Percentiles rank a stretch among this genome's conserved stretches.
phyloP scores from a whole-genome alignment of 2,797 vertebrate genomes.

The Hippopotamyrus pictus region DNA sequence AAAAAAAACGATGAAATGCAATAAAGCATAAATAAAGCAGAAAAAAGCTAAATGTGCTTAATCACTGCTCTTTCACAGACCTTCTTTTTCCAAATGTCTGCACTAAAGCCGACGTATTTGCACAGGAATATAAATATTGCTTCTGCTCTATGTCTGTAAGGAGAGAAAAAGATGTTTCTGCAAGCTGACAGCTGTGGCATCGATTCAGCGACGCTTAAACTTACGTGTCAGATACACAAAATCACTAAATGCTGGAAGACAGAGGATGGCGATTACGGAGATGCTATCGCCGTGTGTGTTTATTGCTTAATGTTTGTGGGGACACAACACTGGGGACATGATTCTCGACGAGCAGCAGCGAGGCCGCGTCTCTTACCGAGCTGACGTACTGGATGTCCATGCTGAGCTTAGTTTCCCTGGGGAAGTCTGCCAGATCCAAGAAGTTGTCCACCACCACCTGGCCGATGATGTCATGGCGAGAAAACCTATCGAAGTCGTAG shows the following conservation, averaged over 20 bases:
- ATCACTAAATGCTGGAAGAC: slow-evolving; percentile 14
- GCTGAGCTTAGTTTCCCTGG: slow-evolving; percentile 90
- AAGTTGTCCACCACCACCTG: slow-evolving; percentile 98
- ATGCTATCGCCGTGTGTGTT: not conserved
- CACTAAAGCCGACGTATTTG: not conserved
- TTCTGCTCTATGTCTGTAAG: not conserved
- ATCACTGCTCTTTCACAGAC: not conserved
- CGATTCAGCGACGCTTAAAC: slow-evolving; percentile 13
- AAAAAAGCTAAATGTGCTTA: not conserved
- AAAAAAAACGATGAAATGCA: not conserved
- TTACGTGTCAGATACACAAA: slow-evolving; percentile 16
- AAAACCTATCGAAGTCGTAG: slow-evolving; percentile 97
- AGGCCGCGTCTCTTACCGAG: slow-evolving; percentile 74
- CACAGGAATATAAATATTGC: not conserved
- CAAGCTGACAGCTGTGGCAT: not conserved
- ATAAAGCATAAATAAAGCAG: not conserved
- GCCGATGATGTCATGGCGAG: slow-evolving; percentile 93
- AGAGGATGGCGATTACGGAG: not conserved
- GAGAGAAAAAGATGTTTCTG: not conserved
- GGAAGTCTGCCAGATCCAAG: slow-evolving; percentile 95
- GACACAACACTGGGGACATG: not conserved
- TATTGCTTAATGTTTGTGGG: not conserved
- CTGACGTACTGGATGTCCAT: slow-evolving; percentile 92
- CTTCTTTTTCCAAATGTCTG: not conserved
- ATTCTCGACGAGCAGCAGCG: not conserved